phyloP scores from a whole-genome alignment of 2,113 vertebrate genomes.

The Varanus komodoensis region DNA sequence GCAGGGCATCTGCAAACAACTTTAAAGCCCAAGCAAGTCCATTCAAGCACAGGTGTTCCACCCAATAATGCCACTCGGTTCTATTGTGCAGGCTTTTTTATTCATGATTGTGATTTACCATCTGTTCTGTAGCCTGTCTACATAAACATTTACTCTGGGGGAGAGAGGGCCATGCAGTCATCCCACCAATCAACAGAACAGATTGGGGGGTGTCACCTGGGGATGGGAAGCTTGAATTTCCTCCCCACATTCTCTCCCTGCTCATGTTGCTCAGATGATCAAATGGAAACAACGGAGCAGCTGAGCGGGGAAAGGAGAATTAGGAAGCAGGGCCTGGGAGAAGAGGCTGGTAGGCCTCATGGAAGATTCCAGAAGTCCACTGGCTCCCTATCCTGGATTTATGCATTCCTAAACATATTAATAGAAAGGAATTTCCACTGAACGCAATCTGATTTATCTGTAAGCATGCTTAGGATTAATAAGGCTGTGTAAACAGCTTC shows the following conservation, averaged over 20 bases:
- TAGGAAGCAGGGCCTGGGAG: not conserved
- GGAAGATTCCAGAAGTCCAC: not conserved
- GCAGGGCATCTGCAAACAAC: not conserved
- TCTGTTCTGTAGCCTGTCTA: not conserved
- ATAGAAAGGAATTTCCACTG: not conserved
- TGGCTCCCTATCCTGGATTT: not conserved
- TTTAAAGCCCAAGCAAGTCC: not conserved
- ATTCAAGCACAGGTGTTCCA: not conserved
- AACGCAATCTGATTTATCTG: not conserved
- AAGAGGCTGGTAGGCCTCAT: not conserved
- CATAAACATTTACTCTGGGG: not conserved
- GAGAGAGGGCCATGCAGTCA: too few species aligned
- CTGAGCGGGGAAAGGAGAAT: not conserved
- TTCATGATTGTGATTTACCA: not conserved
- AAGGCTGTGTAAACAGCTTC: not conserved
- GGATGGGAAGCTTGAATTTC: too few species aligned
- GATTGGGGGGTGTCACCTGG: too few species aligned
- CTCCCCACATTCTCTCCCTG: not conserved
- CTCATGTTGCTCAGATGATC: not conserved
- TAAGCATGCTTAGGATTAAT: not conserved
- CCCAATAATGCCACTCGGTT: not conserved
- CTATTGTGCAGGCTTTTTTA: not conserved
- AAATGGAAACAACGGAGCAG: not conserved
- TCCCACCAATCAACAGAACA: too few species aligned
- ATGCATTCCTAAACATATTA: not conserved